Base-by-base conservation (phyloP, 2,888 invertebrate genomes). In the Polymixis lichenea region DNA sequence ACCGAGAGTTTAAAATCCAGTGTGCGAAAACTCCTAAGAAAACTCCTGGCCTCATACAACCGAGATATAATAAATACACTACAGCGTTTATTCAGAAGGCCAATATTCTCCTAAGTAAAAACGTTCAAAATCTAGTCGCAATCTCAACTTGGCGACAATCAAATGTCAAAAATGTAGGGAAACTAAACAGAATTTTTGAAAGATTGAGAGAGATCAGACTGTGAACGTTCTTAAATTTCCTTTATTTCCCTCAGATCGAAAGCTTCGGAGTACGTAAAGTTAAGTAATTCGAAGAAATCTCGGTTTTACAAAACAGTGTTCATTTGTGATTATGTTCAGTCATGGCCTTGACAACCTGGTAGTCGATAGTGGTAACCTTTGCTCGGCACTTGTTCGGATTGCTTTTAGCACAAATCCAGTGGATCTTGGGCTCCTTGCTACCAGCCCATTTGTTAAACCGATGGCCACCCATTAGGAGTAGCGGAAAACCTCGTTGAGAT, bases 401-500 rank as follows among this genome's bases (percentile, higher is more conserved):
- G n/a, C 66, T 72, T 32, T 55, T 60, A 11, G n/a, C 28, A 71
- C 91, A 93, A 17, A 87, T 78, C 90, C 92, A 93, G 4, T 83
- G 84, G 1, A 79, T 77, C 38, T 78, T 86, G 3, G 82, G 38
- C 4, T 83, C 87, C 49, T 70, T 87, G 66, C 86, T 89, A 28
- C 86, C 78, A 49, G 79, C 75, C 77, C 86, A 87, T 65, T 75
- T 88, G 67, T 90, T 91, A 73, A 87, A 92, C 9, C 90, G 86
- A 68, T 91, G 88, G 6, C 53, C 43, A 0, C 92, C 91, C 9
- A 91, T 74, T 38, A 84, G 49, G 8, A 93, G 77, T 3, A 80
- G 72, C 1, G 85, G 83, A 13, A 73, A 83, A 7, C 85, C 85
- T 3, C 74, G 77, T 49, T 72, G 72, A 9, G 85, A 77, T 15